Evolutionary conservation across 2,113 vertebrate genomes (phyloP), one percentile per base, ranked within the genome.

Genomic region (Chaetura pelagica): DNA sequence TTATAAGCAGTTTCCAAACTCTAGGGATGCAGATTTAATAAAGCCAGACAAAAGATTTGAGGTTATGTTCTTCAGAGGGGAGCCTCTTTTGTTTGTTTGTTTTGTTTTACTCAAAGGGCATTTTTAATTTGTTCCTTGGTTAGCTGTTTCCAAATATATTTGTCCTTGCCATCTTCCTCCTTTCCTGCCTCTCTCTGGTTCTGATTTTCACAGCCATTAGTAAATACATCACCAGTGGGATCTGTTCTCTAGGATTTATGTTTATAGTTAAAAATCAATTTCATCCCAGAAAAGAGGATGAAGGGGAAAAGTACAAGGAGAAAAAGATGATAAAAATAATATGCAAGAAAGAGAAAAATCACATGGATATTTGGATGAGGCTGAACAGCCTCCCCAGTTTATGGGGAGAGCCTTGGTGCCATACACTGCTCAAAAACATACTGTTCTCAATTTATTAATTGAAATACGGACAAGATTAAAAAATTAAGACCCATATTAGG

Each of bases 21-120:
- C 92, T 49, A 30, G 90, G 87, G 82, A 86, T 86, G 75, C 72
- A 96, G 85, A 96, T 92, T 82, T 71, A 90, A 94, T 97, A 94
- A 95, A 96, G 24, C 64, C 79, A 96, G 85, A 96, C 96, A 95
- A 96, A 96, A 94, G 94, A 94, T 95, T 93, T 96, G 94, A 95
- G 93, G 94, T 95, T 95, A 71, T 38, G 64, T 46, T 97, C 76
- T 94, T 95, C 90, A 86, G 91, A 93, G 79, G 93, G 92, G 92
- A 96, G 72, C 73, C 80, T 97, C 93, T 95, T 95, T 94, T 97
- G 94, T 96, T 97, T 96, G 34, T 46, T 94, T 94, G 85, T 73
- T 95, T 96, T 96, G 81, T 90, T 95, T 94, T 87, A 93, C 44
- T 94, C 94, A 96, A 93, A 92, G 89, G 85, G 72, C 88, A 96